Evolutionary conservation across 2,888 invertebrate genomes (phyloP).

Genomic region (Papilio elwesi): DNA sequence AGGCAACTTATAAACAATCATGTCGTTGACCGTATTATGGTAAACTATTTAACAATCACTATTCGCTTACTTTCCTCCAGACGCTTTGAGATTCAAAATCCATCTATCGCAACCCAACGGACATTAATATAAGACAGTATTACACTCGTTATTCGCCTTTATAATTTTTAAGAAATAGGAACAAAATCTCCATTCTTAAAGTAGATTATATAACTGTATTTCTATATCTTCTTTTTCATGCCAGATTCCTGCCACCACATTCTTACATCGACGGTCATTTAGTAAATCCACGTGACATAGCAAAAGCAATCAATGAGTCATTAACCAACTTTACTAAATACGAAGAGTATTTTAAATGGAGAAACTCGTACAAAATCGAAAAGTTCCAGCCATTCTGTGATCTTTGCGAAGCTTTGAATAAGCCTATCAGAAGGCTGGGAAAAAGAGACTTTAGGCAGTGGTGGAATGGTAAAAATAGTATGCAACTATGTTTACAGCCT

Average conservation of each 20-base stretch:
- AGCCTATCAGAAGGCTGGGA: conserved; percentile 42
- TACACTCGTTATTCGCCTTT: too few species aligned
- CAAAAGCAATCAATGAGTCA: conserved; percentile 55
- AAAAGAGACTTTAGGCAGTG: conserved; percentile 58
- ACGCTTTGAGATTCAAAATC: too few species aligned
- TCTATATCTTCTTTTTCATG: conserved; percentile 20
- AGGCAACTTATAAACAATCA: too few species aligned
- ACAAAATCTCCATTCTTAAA: too few species aligned
- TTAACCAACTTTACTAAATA: conserved; percentile 51
- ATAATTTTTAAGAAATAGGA: too few species aligned
- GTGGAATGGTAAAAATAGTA: conserved; percentile 59
- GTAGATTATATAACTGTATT: too few species aligned
- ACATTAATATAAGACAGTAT: too few species aligned
- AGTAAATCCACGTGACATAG: conserved; percentile 61
- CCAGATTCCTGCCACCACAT: conserved; percentile 63
- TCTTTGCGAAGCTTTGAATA: conserved; percentile 59
- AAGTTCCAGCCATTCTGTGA: conserved; percentile 55
- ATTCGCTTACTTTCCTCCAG: too few species aligned
- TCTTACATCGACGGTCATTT: conserved; percentile 63
- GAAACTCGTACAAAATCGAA: conserved; percentile 58
- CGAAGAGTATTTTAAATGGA: conserved; percentile 64
- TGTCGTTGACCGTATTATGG: too few species aligned
- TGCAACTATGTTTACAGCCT: conserved; percentile 58
- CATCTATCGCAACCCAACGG: too few species aligned
- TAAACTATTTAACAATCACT: too few species aligned